A percentile compares a stretch with the other conserved stretches of the same genome.
phyloP scores from a whole-genome alignment of 2,113 vertebrate genomes.

The Garra rufa region DNA sequence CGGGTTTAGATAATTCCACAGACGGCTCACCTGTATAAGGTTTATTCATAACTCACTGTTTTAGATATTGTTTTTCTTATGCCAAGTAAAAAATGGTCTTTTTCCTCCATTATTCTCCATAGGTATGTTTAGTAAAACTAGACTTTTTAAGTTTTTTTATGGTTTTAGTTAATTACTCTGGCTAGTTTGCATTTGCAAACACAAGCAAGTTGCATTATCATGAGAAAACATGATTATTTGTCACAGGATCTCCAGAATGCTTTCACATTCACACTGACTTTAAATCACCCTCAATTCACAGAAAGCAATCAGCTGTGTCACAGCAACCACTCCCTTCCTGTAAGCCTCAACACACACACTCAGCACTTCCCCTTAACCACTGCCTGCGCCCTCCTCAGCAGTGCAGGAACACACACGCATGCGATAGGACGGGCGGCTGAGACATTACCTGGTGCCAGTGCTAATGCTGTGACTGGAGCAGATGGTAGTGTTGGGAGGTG shows the following conservation, averaged over 20 bases:
- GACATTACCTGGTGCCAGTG: slow-evolving; percentile 67
- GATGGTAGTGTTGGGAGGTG: slow-evolving; percentile 42
- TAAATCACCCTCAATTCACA: slow-evolving; percentile 66
- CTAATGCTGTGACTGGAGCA: slow-evolving; percentile 54
- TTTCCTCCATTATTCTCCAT: background rate
- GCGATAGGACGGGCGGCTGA: slow-evolving; percentile 51
- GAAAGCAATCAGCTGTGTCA: slow-evolving; percentile 65
- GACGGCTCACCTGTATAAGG: background rate
- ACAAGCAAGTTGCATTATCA: background rate
- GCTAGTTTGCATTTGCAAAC: background rate
- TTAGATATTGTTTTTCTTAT: background rate
- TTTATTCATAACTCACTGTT: background rate
- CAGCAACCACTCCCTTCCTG: slow-evolving; percentile 64
- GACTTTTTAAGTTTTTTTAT: too few relatives aligned
- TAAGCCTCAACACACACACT: slow-evolving; percentile 53
- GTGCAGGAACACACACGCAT: slow-evolving; percentile 57
- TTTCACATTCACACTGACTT: slow-evolving; percentile 49
- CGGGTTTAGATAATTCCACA: background rate
- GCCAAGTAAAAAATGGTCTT: background rate
- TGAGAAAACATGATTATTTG: background rate
- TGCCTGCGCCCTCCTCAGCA: slow-evolving; percentile 53
- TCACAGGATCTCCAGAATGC: slow-evolving; percentile 24
- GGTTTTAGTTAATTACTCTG: background rate
- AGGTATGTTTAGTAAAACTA: background rate
- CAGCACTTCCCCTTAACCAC: slow-evolving; percentile 54